Percentiles rank a stretch among this genome's conserved stretches.
These are phyloP conservation scores for Drosophila neutralis DNA, from an alignment of 2,888 invertebrate genomes.

Conservation along the genomic window DNA sequence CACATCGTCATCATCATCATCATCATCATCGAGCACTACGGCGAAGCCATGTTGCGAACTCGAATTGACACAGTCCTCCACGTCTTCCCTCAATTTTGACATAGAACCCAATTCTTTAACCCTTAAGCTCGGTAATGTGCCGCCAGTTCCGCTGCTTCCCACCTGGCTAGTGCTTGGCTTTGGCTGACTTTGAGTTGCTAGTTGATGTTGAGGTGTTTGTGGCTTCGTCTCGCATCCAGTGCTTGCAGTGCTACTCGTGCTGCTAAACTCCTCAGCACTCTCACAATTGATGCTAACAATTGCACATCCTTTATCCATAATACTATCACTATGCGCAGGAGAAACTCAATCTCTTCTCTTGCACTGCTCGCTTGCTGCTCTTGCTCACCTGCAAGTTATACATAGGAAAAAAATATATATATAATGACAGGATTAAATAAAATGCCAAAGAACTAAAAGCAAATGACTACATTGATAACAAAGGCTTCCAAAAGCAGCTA, in stretches of 20 bases:
- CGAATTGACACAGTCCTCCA: slow-evolving; percentile 73
- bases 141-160: slow-evolving; percentile 12
- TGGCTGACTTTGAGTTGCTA: slow-evolving; percentile 27
- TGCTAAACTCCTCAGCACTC: slow-evolving; percentile 50
- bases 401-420: not conserved
- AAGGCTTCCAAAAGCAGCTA: not conserved
- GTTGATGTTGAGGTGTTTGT: slow-evolving; percentile 23
- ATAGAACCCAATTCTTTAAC: slow-evolving; percentile 64
- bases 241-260: slow-evolving; percentile 30
- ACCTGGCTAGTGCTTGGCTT: slow-evolving; percentile 59
- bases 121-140: slow-evolving; percentile 5
- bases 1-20: slow-evolving; percentile 22
- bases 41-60: slow-evolving; percentile 80
- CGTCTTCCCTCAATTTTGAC: slow-evolving; percentile 78
- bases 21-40: slow-evolving; percentile 80
- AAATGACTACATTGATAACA: not conserved
- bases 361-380: slow-evolving; percentile 10
- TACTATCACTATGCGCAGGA: slow-evolving; percentile 61
- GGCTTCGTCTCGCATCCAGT: slow-evolving; percentile 34
- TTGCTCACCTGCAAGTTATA: slow-evolving; percentile 41
- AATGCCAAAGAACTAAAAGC: not conserved
- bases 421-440: not conserved
- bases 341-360: slow-evolving; percentile 27
- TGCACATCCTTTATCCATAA: slow-evolving; percentile 84
- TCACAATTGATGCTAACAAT: slow-evolving; percentile 71